Percentiles rank a stretch among this genome's conserved stretches.
These are phyloP conservation scores for Chamaedrilus cognettii DNA, from an alignment of 2,888 invertebrate species.

Conservation along the genomic window DNA sequence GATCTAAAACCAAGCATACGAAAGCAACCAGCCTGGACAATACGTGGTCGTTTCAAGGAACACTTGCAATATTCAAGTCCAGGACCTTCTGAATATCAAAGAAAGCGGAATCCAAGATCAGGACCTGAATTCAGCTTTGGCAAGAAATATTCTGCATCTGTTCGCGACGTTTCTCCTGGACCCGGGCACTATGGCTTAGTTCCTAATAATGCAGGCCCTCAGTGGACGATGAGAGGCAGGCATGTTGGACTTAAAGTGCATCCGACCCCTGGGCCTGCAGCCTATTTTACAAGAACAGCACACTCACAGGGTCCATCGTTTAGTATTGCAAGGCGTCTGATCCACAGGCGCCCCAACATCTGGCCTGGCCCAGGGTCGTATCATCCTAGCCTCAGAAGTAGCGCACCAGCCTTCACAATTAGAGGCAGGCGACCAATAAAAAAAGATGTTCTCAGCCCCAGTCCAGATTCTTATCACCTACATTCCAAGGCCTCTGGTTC, in stretches of 20 bases:
- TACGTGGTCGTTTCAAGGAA: not conserved
- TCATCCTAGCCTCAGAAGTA: too few species aligned
- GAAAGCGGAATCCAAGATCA: not conserved
- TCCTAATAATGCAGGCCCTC: not conserved
- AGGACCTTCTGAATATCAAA: not conserved
- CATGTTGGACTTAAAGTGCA: not conserved
- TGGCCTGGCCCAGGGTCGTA: too few species aligned
- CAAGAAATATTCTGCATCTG: too few species aligned
- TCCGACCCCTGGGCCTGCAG: not conserved
- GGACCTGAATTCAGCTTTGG: too few species aligned
- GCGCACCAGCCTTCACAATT: too few species aligned
- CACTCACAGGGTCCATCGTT: too few species aligned
- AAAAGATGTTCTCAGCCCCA: too few species aligned
- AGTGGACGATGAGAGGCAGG: not conserved
- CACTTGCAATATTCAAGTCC: not conserved
- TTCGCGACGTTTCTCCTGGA: too few species aligned
- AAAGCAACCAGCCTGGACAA: conserved; percentile 8
- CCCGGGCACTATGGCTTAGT: not conserved
- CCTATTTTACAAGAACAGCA: not conserved
- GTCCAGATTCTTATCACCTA: too few species aligned
- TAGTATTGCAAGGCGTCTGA: too few species aligned
- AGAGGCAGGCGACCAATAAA: too few species aligned
- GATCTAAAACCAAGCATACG: not conserved
- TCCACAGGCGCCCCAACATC: too few species aligned
- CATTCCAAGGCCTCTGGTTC: not conserved